Evolutionary conservation across 2,888 invertebrate species (phyloP).

Genomic region (Caenorhabditis sinica): DNA sequence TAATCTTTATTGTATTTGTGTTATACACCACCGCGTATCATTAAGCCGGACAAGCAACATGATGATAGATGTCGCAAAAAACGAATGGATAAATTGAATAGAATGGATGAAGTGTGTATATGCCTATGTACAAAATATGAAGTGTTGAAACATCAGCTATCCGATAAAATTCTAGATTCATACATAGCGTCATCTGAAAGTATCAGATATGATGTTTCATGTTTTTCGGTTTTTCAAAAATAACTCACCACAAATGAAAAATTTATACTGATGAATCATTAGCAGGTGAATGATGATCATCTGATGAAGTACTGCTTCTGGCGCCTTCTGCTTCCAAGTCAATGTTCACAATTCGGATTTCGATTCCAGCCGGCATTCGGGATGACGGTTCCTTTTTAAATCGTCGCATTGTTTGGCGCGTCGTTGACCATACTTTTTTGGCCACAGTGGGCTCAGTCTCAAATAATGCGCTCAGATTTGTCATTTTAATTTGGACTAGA

Average conservation of each 20-base stretch:
- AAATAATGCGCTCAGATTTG: constrained; percentile 34
- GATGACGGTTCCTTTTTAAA: constrained; percentile 75
- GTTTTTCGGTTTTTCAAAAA: neutral
- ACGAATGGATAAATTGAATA: constrained; percentile 27
- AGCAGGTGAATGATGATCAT: constrained; percentile 42
- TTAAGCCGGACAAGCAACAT: constrained; percentile 57
- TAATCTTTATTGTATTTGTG: constrained; percentile 65
- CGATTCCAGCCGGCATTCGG: constrained; percentile 64
- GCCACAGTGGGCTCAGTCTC: constrained; percentile 82
- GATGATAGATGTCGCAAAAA: constrained; percentile 40
- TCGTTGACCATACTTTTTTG: constrained; percentile 81
- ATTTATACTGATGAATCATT: constrained; percentile 62
- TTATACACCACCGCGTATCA: constrained; percentile 67
- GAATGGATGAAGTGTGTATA: constrained; percentile 11
- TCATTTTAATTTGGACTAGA: neutral
- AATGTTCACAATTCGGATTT: constrained; percentile 73
- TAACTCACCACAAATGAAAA: constrained; percentile 21
- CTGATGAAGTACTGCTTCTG: constrained; percentile 61
- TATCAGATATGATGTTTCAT: neutral
- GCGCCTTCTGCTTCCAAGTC: constrained; percentile 74
- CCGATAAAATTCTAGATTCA: constrained; percentile 11
- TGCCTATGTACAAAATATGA: constrained; percentile 34
- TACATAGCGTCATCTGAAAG: constrained; percentile 26
- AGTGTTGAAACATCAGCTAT: constrained; percentile 26
- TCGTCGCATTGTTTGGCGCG: constrained; percentile 79